Base-by-base conservation (phyloP, 1,140 invertebrate species). In the Euborellia annulipes region DNA sequence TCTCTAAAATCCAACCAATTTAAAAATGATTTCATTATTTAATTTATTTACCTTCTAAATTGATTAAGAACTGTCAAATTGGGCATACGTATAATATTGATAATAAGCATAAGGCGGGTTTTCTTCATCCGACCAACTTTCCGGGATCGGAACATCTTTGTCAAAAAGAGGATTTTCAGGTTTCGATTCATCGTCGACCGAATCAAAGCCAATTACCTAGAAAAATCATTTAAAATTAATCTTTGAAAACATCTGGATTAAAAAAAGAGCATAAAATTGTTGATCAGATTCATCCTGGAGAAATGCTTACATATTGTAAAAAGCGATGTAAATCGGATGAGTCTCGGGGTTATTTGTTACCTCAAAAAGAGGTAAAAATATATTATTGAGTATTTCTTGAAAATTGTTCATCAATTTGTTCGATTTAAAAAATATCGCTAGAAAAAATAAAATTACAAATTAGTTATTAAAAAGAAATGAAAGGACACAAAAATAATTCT, bases 101-200 rank as follows among this genome's bases (percentile, higher is more conserved):
- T 99, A 99, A 66, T 98, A 99, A 9, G 79, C 85, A 65, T 99
- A 99, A 0, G 95, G 90, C 4, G 96, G 96, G 74, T 99, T 99
- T 58, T 98, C 93, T 19, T 78, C 69, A 45, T 84, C 80, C 22
- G 69, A 76, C 93, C 95, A 98, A 30, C 82, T 62, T 39, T 77
- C 74, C 0, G 95, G 95, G 7, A 75, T 69, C 11, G 72, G 73
- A 17, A 86, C 82, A 55, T 93, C 85, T 51, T 78, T 78, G 58
- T 95, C 89, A 61, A 98, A 83, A 47, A 90, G 67, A 16, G 92
- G 84, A 69, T 94, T 90, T 65, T 98, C 95, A 1, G 94, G 89
- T 68, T 99, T 99, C 23, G 91, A 95, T 67, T 99, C 96, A 63
- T 99, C 96, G 60, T 99, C 96, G 2, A 99, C 95, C 6, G 92